A percentile compares a stretch with the other conserved stretches of the same genome.
These are phyloP conservation scores for Brachymystax lenok DNA, from an alignment of 2,797 vertebrate genomes.

Conservation along the genomic window DNA sequence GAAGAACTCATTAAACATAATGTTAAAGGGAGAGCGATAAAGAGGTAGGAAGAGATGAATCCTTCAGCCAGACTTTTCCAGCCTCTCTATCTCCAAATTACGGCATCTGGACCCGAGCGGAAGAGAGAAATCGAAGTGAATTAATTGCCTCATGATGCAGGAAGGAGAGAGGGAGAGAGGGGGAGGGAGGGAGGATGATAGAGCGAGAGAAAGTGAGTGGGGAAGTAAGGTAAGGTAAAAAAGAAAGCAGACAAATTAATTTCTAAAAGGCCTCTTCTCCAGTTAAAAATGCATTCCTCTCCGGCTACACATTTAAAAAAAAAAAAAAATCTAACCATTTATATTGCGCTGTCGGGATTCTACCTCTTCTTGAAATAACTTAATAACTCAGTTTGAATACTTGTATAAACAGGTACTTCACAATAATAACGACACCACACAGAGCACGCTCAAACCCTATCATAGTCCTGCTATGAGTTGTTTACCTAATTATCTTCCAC, in stretches of 20 bases:
- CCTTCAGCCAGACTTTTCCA: slow-evolving; percentile 2
- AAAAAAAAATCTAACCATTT: background rate
- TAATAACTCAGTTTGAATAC: slow-evolving; percentile 3
- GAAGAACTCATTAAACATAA: background rate
- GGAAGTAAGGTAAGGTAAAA: slow-evolving; percentile 4
- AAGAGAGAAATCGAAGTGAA: background rate
- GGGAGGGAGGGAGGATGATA: background rate
- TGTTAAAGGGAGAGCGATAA: slow-evolving; percentile 9
- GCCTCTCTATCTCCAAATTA: slow-evolving; percentile 10
- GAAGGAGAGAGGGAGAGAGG: background rate
- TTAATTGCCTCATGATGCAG: slow-evolving; percentile 11
- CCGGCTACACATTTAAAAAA: too few species aligned
- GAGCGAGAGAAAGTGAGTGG: background rate
- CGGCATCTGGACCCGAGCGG: background rate
- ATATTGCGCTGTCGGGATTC: background rate
- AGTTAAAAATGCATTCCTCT: background rate
- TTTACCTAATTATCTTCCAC: background rate
- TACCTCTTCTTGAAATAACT: background rate
- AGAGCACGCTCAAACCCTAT: background rate
- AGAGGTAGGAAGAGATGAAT: slow-evolving; percentile 7
- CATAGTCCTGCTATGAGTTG: background rate
- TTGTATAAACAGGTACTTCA: background rate
- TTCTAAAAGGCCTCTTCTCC: background rate
- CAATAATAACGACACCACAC: background rate
- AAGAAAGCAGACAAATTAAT: slow-evolving; percentile 7